Percentiles rank a stretch among this genome's conserved stretches.
Conservation (phyloP, 2,113 vertebrate genomes). For the Coracopsis vasa region DNA sequence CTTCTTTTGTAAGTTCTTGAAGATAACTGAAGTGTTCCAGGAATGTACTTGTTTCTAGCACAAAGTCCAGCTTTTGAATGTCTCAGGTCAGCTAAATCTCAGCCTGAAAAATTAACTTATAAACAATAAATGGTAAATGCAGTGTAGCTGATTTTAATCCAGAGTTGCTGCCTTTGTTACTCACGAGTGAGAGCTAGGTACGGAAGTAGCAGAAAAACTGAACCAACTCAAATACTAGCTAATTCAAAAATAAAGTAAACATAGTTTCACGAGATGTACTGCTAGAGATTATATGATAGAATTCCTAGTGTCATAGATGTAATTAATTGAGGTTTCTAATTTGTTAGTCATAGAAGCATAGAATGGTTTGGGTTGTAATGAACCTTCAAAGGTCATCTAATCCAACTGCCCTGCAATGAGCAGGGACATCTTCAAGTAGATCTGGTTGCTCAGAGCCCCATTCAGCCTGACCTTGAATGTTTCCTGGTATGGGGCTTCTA, state of each 20-base stretch:
- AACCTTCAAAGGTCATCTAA: background rate
- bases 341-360: background rate
- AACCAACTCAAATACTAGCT: background rate
- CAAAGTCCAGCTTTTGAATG: background rate
- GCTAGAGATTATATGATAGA: background rate
- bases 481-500: background rate
- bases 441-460: accelerated
- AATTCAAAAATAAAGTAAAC: background rate
- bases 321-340: background rate
- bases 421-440: background rate
- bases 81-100: background rate
- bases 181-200: background rate
- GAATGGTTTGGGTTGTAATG: background rate
- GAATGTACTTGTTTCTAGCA: background rate
- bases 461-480: background rate
- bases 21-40: background rate
- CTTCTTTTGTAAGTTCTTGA: background rate
- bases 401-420: background rate
- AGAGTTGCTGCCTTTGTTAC: background rate
- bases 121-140: background rate
- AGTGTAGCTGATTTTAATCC: background rate
- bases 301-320: background rate
- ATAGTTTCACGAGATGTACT: background rate
- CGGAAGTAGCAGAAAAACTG: background rate
- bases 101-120: background rate